Conservation (phyloP, 2,113 vertebrate species). For the Neotragus moschatus region DNA sequence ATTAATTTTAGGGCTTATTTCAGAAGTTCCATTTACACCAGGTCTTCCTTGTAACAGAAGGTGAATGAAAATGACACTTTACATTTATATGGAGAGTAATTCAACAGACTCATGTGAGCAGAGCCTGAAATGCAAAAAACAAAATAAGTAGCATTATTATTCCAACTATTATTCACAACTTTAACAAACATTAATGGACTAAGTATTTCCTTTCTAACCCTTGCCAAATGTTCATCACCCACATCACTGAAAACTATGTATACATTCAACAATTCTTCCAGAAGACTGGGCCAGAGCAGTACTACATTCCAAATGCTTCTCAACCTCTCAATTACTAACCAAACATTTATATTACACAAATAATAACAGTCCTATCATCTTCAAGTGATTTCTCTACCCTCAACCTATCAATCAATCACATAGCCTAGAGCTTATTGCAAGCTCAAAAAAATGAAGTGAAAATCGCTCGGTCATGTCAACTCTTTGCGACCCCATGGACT, state of each 20-base stretch:
- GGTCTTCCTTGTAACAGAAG: neutral
- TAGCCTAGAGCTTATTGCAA: neutral
- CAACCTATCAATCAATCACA: neutral
- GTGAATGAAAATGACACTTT: neutral
- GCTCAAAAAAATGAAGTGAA: neutral
- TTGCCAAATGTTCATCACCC: neutral
- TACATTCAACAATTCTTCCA: neutral
- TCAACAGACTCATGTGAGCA: neutral
- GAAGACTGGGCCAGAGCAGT: neutral
- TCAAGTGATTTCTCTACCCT: neutral
- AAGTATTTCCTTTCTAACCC: neutral
- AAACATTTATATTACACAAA: conserved; percentile 6
- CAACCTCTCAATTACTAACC: neutral
- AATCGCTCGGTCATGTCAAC: neutral
- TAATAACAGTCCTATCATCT: neutral
- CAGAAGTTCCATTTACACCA: neutral
- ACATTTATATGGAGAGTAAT: neutral
- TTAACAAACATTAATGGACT: neutral
- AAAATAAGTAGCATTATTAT: neutral
- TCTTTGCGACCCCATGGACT: neutral
- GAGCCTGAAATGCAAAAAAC: neutral
- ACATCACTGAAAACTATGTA: neutral
- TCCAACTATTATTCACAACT: conserved; percentile 16
- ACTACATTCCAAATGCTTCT: neutral
- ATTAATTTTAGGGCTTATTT: neutral